These are phyloP conservation scores for Coilia nasus DNA, from an alignment of 2,797 vertebrate genomes.

Conservation along the genomic window DNA sequence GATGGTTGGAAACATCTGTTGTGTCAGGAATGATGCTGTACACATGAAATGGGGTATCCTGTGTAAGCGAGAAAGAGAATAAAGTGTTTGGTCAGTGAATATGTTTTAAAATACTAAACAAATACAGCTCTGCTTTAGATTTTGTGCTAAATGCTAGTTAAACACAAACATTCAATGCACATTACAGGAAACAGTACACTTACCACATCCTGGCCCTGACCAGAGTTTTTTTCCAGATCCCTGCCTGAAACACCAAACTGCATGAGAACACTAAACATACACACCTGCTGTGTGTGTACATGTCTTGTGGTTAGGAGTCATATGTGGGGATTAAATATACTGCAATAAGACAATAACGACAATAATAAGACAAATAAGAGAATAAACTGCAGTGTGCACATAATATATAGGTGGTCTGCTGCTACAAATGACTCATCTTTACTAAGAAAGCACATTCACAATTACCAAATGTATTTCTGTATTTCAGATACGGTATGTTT, in stretches of 20 bases:
- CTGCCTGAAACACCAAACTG: not conserved
- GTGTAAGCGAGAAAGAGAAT: not conserved
- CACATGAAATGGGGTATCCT: constrained; percentile 34
- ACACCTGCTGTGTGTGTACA: too few species aligned
- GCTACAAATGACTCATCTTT: not conserved
- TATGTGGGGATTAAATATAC: too few species aligned
- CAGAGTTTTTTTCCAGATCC: not conserved
- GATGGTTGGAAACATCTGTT: not conserved
- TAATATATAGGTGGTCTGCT: not conserved
- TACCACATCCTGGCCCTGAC: not conserved
- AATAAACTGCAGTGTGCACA: too few species aligned
- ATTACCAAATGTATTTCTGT: too few species aligned
- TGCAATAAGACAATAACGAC: too few species aligned
- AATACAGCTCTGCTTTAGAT: not conserved
- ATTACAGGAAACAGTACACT: not conserved
- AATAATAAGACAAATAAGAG: too few species aligned
- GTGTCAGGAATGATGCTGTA: constrained; percentile 45
- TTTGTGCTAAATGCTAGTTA: not conserved
- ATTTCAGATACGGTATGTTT: too few species aligned
- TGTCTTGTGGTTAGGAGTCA: too few species aligned
- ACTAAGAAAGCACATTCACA: too few species aligned
- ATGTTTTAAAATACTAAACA: not conserved
- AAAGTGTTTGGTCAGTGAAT: not conserved
- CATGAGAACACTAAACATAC: not conserved
- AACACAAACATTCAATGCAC: not conserved